phyloP scores from a whole-genome alignment of 2,113 vertebrate genomes.

The Epinephelus moara region DNA sequence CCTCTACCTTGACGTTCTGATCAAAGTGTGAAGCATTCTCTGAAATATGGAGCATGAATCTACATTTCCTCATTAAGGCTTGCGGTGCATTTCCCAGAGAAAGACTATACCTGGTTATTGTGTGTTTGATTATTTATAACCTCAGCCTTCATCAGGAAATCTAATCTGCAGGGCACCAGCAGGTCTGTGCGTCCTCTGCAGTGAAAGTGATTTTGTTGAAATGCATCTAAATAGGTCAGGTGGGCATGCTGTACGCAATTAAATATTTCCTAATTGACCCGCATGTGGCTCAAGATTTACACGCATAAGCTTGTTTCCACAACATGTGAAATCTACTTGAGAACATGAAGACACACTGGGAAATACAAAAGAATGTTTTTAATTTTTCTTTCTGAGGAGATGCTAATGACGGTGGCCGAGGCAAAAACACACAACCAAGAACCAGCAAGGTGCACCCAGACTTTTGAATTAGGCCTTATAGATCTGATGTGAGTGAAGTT shows the following conservation, averaged over 20 bases:
- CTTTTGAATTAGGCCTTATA: too few relatives aligned
- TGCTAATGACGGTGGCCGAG: too few relatives aligned
- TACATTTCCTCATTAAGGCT: conserved; percentile 24
- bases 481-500: too few relatives aligned
- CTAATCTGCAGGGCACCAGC: conserved; percentile 46
- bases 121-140: conserved; percentile 70
- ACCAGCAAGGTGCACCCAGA: too few relatives aligned
- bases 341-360: background rate
- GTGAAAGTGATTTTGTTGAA: conserved; percentile 63
- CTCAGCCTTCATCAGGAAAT: conserved; percentile 61
- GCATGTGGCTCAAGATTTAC: conserved; percentile 10
- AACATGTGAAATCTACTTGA: conserved; percentile 7
- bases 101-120: conserved; percentile 30
- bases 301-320: background rate
- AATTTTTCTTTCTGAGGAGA: background rate
- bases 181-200: conserved; percentile 13
- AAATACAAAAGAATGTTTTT: background rate
- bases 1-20: background rate
- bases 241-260: conserved; percentile 13
- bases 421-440: too few relatives aligned
- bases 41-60: background rate
- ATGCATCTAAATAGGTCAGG: conserved; percentile 60
- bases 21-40: background rate
- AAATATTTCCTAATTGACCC: conserved; percentile 42
- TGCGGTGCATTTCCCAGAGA: conserved; percentile 10